Base-by-base conservation (phyloP, 2,797 vertebrate species). In the Sylvia borin region DNA sequence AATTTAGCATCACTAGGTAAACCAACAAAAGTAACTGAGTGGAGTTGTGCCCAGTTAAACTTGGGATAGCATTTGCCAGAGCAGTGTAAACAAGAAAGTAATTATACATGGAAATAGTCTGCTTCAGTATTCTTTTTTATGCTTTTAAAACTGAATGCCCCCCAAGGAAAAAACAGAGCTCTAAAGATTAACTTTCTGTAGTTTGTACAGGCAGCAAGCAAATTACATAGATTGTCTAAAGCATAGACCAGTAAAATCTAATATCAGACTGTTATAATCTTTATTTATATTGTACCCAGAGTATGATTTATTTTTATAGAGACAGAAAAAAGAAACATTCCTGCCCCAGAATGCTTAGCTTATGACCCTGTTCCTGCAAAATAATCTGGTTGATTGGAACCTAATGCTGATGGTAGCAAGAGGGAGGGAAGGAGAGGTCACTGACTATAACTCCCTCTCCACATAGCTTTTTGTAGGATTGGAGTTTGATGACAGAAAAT, bases 321-420 rank as follows among this genome's bases (percentile, higher is more conserved):
- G 87, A 71, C 73, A 84, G 90, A 92, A 79, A 85, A 96, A 95
- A 95, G 92, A 96, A 95, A 93, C 91, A 88, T 88, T 96, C 88
- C 71, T 96, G 79, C 92, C 76, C 83, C 42, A 95, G 94, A 97
- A 95, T 92, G 91, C 85, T 88, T 95, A 92, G 88, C 83, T 95
- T 97, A 81, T 96, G 93, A 91, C 92, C 95, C 73, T 54, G 60
- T 93, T 96, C 42, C 88, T 92, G 94, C 72, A 86, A 84, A 96
- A 96, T 96, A 94, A 95, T 96, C 85, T 73, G 45, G 47, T 76
- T 96, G 94, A 92, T 96, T 96, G 82, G 95, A 95, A 92, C 90
- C 90, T 95, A 93, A 93, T 95, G 91, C 91, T 93, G 66, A n/a
- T 92, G 88, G 85, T 95, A 93, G 94, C 92, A 88, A 81, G 88